Base-by-base conservation (phyloP, 2,888 invertebrate species). In the Hoplodrina blanda region DNA sequence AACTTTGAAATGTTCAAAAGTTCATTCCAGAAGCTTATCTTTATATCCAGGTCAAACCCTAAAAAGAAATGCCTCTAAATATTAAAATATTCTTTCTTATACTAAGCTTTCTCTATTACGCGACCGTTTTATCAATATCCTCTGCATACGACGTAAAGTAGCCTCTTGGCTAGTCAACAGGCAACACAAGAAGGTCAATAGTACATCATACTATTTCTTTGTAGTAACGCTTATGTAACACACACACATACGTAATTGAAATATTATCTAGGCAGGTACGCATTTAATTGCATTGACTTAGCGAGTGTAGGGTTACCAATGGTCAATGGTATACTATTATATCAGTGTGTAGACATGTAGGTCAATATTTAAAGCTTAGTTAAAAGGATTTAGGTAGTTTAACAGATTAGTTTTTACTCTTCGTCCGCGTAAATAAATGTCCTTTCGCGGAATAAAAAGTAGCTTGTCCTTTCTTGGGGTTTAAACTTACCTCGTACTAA, bases 191-290 rank as follows among this genome's bases (percentile, higher is more conserved):
- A 83, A 77, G 84, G 84, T 76, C 76, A 84, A 63, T 46, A 74
- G 81, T 65, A 70, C 76, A 70, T 73, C 69, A 65, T 52, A 63
- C 62, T 69, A 82, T 73, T 76, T 76, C 69, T 76, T 82, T 82
- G 68, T 76, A 72, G 60, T 77, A 46, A 44, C 5, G 10, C 55
- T 83, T 84, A 69, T 57, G 68, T 73, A 84, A 41, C 13, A 8
- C 41, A 46, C 46, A 82, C 60, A 8, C 46, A 68, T n/a, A 84
- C 73, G 78, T 82, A 78, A 82, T 75, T 82, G 76, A 84, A 80
- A 73, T 78, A 76, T 73, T 68, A 73, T 70, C 60, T 66, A 66
- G 57, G 54, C 70, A 72, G 68, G 70, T 75, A 70, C 70, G 57
- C 59, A 63, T 68, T 78, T 82, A 82, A 83, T 80, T 82, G 76